These are phyloP conservation scores for Meles meles DNA, from an alignment of 2,113 vertebrate species.

Conservation along the genomic window DNA sequence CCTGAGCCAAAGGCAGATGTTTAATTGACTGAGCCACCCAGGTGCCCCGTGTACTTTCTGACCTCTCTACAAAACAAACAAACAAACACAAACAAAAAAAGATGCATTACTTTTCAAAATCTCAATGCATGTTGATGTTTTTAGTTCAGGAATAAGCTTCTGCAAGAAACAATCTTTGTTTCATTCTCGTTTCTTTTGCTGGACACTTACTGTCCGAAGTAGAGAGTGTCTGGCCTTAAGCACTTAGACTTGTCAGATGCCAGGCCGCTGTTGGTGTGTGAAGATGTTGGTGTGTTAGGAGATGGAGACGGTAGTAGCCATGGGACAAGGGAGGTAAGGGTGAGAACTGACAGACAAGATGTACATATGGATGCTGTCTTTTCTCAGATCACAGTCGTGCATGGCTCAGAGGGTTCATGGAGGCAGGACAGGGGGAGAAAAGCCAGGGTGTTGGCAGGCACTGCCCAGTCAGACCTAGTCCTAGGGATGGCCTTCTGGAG, in stretches of 20 bases:
- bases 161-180: background rate
- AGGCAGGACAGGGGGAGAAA: background rate
- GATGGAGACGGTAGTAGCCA: background rate
- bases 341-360: background rate
- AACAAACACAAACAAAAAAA: background rate
- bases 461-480: background rate
- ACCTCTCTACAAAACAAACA: background rate
- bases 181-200: background rate
- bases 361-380: background rate
- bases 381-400: background rate
- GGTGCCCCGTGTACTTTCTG: background rate
- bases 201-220: background rate
- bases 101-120: background rate
- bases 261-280: background rate
- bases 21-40: too few relatives aligned
- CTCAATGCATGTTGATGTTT: background rate
- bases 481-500: background rate
- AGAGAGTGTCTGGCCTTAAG: background rate
- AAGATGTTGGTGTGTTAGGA: background rate
- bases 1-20: too few relatives aligned
- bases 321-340: background rate
- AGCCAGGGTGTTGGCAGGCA: background rate
- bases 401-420: background rate
- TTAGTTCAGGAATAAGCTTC: slow-evolving; percentile 7
- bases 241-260: background rate